These are phyloP conservation scores for Macrotrachela quadricornifera DNA, from an alignment of 1,140 invertebrate genomes.

Conservation along the genomic window DNA sequence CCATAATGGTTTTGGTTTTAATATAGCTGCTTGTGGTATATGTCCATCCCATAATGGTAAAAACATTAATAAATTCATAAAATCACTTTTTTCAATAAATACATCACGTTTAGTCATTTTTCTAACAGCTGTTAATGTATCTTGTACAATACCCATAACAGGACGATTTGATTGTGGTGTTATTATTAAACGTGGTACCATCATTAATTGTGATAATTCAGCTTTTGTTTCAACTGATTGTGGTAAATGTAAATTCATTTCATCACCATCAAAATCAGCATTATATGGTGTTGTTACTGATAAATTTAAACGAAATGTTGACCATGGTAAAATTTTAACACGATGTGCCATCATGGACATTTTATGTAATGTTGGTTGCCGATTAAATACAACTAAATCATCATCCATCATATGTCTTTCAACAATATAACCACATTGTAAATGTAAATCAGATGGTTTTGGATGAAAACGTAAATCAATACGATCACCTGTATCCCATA, in stretches of 20 bases:
- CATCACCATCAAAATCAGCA: conserved; percentile 98
- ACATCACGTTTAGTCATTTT: conserved; percentile 99
- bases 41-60: conserved; percentile 96
- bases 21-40: conserved; percentile 87
- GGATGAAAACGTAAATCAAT: conserved; percentile 96
- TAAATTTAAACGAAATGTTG: conserved; percentile 81
- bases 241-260: conserved; percentile 98
- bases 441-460: conserved; percentile 85
- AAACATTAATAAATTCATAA: conserved; percentile 97
- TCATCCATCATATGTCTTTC: conserved; percentile 92
- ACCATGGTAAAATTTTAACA: conserved; percentile 86
- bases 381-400: conserved; percentile 95
- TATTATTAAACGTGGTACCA: conserved; percentile 90
- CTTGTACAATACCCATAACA: conserved; percentile 99
- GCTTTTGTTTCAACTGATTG: conserved; percentile 96
- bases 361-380: conserved; percentile 96
- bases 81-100: conserved; percentile 62
- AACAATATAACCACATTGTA: conserved; percentile 90
- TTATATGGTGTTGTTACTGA: conserved; percentile 96
- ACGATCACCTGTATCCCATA: conserved; percentile 89
- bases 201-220: conserved; percentile 89
- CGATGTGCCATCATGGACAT: conserved; percentile 99
- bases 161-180: conserved; percentile 40
- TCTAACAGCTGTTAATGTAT: conserved; percentile 85
- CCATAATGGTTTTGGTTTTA: conserved; percentile 94